Base-by-base conservation (phyloP, 2,113 vertebrate species). In the Nycticorax nycticorax region DNA sequence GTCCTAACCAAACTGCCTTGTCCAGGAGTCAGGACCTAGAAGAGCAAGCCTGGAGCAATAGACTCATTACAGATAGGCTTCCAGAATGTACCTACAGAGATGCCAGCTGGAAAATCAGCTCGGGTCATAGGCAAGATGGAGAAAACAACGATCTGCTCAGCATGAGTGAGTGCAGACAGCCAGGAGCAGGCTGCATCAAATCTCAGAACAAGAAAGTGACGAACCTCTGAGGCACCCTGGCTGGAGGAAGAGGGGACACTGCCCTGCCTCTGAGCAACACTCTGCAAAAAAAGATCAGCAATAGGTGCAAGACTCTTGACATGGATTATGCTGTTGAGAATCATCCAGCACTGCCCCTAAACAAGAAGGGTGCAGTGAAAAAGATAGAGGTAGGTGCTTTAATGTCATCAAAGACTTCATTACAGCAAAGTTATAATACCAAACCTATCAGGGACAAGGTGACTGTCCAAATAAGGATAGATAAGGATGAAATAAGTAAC, bases 181-280 rank as follows among this genome's bases (percentile, higher is more conserved):
- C 64, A 89, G 69, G 41, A 55, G 24, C 5, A 81, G 39, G 30
- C 3, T 50, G 24, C 23, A 67, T 24, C 62, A 71, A 52, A 67
- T 20, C 33, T 43, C 75, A 79, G 63, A 89, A 37, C 20, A 68
- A 53, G 35, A 3, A 77, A 78, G 14, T 3, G 9, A 27, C 35
- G 53, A 75, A 78, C 17, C 27, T 52, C 32, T 48, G 45, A 75
- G 43, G 23, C 27, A 63, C 3, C 6, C 4, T 0, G 0, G 19
- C n/a, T 74, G 55, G 37, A 85, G 10, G 55, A 74, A 48, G n/a
- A 45, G 7, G 17, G 32, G 50, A 62, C 71, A 24, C 12, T 60
- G 64, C 50, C 26, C 68, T 73, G 6, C 35, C 64, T 76, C 37
- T 18, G 18, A 72, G 89, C 1, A 4, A 55, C 57, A 28, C 24